Evolutionary conservation across 1,140 invertebrate species (phyloP), one percentile per base, ranked within the genome.

Genomic region (Drosophila kepulauana): DNA sequence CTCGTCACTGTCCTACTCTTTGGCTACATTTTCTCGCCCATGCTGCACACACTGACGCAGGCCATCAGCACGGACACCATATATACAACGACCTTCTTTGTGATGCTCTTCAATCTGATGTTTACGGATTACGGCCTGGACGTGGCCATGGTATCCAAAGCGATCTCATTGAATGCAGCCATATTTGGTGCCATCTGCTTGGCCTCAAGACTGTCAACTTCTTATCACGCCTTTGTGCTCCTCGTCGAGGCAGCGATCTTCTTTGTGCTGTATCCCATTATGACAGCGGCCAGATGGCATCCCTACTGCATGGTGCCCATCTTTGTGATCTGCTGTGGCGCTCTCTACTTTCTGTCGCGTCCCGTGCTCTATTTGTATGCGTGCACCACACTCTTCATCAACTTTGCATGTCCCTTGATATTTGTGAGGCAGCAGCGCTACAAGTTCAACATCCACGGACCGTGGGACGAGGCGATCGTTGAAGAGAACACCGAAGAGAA

Each of bases 51-150:
- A 0, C 93, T 99, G 35, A 99, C 99, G 0, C 97, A 98, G 92
- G 98, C 98, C 0, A 97, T 99, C 0, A 98, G 98, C 87, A 99
- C 98, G 1, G 98, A 99, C 92, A 99, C 98, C 1, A 99, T 99
- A 89, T 99, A 99, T 88, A 96, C 97, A 1, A 98, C 96, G 94
- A 95, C 97, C 16, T 95, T 96, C 52, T 94, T 98, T 41, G 98
- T 98, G 95, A 95, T 99, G 92, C 79, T 98, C 0, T 93, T 97
- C 5, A 98, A 99, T 94, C 93, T 99, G 38, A 94, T 98, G 65
- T 98, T 98, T 89, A 97, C 97, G 89, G 97, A 99, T 92, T 99
- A 99, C 92, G 97, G 97, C 11, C 94, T 97, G 1, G 94, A 96
- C 43, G 96, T 96, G 41, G 96, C 97, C 13, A 95, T 97, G 48